A percentile compares a stretch with the other conserved stretches of the same genome.
phyloP scores from a whole-genome alignment of 2,888 invertebrate species.

The Galerucella calmariensis region DNA sequence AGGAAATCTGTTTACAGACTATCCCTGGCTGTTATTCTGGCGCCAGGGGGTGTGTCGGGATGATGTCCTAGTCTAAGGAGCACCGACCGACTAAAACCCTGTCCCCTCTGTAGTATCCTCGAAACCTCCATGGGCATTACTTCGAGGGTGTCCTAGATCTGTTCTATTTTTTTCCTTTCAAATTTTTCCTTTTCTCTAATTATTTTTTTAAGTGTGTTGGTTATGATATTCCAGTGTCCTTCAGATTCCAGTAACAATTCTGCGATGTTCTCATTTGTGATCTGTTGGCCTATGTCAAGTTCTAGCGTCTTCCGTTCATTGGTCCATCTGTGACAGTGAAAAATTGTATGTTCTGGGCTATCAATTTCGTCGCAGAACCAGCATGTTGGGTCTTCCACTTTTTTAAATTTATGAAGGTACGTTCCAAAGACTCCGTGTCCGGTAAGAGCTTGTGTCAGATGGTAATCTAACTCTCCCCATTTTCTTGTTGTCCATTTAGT shows the following conservation, averaged over 20 bases:
- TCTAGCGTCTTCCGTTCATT: neutral
- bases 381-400: neutral
- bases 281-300: neutral
- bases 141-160: too few species aligned
- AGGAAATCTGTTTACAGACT: too few species aligned
- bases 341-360: neutral
- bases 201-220: neutral
- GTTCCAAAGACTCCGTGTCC: slow-evolving; percentile 13
- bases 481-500: neutral
- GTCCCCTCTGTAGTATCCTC: too few species aligned
- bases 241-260: neutral
- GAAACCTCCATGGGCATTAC: too few species aligned
- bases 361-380: neutral
- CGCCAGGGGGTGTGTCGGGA: too few species aligned
- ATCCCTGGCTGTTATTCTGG: too few species aligned
- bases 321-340: neutral
- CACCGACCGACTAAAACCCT: too few species aligned
- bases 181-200: neutral
- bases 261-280: neutral
- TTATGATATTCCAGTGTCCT: neutral
- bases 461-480: neutral
- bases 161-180: too few species aligned
- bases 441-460: slow-evolving; percentile 5
- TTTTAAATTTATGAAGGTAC: too few species aligned
- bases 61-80: too few species aligned